Base-by-base conservation (phyloP, 1,140 invertebrate genomes). In the Oryzaephilus surinamensis region DNA sequence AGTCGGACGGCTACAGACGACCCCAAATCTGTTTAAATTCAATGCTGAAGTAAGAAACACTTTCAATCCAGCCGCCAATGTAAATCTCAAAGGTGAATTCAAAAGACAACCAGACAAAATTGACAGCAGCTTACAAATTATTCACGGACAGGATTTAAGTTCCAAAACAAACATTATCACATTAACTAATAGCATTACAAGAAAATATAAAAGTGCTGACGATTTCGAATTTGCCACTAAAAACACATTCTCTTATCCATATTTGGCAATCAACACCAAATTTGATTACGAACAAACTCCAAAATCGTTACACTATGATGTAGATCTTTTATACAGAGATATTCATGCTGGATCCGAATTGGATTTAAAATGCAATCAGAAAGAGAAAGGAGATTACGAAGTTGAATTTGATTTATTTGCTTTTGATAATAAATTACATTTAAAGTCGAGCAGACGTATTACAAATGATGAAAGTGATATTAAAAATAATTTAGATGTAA, bases 131-230 rank as follows among this genome's bases (percentile, higher is more conserved):
- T 48, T 81, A 1, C 60, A 71, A 8, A 44, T 83, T 4, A 60
- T 70, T 13, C 76, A 81, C 50, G 77, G 79, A 6, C 52, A 63
- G 1, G 76, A 81, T 55, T 61, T 72, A 5, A 67, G 69, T 7
- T 72, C 72, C 6, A 63, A 71, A 30, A 50, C 60, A 2, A 71
- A 74, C 34, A 64, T 70, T 2, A 41, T 82, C 0, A 66, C 50
- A 6, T 2, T 63, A 54, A 53, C 32, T 33, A 20, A 10, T 11
- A 48, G 18, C 38, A 36, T 28, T 42, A 44, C 13, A 43, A 45
- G 6, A 48, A 33, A n/a, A n/a, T n/a, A n/a, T 38, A 48, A 52
- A 24, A 39, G 20, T n/a, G 23, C 39, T 0, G 27, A 52, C 2
- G 44, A 54, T 31, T 55, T 40, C 15, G 32, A 44, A 4, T 26